Conservation (phyloP, 2,888 invertebrate genomes). For the Hirtodrosophila cameraria region DNA sequence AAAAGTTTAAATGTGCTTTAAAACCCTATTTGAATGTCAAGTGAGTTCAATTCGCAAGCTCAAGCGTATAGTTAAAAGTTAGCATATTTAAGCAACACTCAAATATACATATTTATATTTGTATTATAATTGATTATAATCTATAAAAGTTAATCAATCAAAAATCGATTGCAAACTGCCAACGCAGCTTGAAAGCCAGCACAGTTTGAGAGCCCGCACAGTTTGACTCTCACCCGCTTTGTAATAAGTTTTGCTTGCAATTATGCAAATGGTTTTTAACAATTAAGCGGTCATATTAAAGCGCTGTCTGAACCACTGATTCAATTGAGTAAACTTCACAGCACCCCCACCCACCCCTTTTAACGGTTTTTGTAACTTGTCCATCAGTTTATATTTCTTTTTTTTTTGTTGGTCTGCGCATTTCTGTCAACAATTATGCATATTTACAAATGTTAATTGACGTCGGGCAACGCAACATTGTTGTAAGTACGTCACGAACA, state of each 20-base stretch:
- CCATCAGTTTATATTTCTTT: slow-evolving; percentile 18
- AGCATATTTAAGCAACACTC: no score
- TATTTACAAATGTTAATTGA: slow-evolving; percentile 79
- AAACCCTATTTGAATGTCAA: no score
- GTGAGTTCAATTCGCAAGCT: no score
- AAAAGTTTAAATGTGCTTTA: no score
- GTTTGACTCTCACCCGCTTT: slow-evolving; percentile 9
- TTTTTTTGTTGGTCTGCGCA: slow-evolving; percentile 19
- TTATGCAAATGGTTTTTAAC: slow-evolving; percentile 67
- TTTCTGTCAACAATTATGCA: slow-evolving; percentile 70
- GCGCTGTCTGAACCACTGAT: slow-evolving; percentile 57
- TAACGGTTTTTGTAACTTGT: slow-evolving; percentile 5
- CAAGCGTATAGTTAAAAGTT: no score
- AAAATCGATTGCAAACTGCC: no score
- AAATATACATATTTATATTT: no score
- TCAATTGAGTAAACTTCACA: slow-evolving; percentile 55
- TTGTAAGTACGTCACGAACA: slow-evolving; percentile 27
- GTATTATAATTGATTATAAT: no score
- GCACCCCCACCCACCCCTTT: slow-evolving; percentile 1
- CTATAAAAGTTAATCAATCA: no score
- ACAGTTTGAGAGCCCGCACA: slow-evolving; percentile 1
- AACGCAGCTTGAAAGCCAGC: neutral
- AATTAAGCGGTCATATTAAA: slow-evolving; percentile 54
- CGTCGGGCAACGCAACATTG: slow-evolving; percentile 61
- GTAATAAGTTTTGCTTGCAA: slow-evolving; percentile 19